Evolutionary conservation across 2,113 vertebrate species (phyloP).

Genomic region (Malurus melanocephalus): DNA sequence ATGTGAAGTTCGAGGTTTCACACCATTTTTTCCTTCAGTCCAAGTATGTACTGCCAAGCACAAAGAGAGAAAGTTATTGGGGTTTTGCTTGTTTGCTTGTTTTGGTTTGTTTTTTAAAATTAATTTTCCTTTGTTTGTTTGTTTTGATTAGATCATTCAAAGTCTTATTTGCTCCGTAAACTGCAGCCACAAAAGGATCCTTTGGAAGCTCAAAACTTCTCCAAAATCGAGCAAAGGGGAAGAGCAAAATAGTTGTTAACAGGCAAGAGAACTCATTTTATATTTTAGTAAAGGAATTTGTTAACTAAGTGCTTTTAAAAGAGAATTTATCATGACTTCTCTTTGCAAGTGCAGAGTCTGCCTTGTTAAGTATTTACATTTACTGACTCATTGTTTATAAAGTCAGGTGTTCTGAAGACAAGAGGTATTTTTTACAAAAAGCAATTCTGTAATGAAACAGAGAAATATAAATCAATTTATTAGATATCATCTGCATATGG

Average conservation of each 20-base stretch:
- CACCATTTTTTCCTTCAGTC: not conserved
- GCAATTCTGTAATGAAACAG: not conserved
- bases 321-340: not conserved
- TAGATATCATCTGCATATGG: not conserved
- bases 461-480: constrained; percentile 29
- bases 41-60: not conserved
- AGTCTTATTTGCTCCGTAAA: not conserved
- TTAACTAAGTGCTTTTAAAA: not conserved
- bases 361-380: not conserved
- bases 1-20: not conserved
- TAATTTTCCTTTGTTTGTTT: not conserved
- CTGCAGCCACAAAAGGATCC: not conserved
- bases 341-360: not conserved
- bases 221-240: not conserved
- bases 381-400: not conserved
- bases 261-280: not conserved
- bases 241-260: not conserved
- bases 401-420: not conserved
- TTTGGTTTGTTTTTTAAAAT: not conserved
- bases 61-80: not conserved
- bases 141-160: not conserved
- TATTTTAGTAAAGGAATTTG: not conserved
- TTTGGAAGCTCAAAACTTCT: not conserved
- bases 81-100: not conserved
- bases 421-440: not conserved